Conservation (phyloP, 1,140 invertebrate species). For the Lepidostoma basale region DNA sequence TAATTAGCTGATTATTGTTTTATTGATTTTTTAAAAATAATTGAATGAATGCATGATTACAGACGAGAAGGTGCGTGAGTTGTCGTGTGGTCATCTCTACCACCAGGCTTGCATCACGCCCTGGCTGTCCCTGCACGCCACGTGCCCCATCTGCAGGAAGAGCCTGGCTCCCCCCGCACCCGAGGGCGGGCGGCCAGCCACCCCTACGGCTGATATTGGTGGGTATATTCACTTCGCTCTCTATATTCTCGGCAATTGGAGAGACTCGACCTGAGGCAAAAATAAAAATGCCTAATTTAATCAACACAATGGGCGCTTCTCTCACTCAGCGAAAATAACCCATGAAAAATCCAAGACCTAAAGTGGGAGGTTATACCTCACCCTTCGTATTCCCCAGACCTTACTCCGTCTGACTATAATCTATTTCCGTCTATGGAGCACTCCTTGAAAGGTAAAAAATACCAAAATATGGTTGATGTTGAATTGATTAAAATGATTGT, state of each 20-base stretch:
- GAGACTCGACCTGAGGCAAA: not conserved
- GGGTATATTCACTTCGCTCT: not conserved
- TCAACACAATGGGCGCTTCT: not conserved
- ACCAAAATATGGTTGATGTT: too few relatives aligned
- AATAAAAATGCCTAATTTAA: not conserved
- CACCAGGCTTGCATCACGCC: conserved; percentile 92
- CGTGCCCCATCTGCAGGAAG: conserved; percentile 93
- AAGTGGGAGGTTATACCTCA: too few relatives aligned
- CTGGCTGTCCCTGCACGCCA: conserved; percentile 95
- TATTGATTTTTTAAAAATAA: too few relatives aligned
- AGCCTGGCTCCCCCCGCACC: conserved; percentile 64
- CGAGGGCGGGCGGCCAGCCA: not conserved
- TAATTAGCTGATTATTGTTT: too few relatives aligned
- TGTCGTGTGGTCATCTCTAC: conserved; percentile 92
- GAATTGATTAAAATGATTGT: not conserved
- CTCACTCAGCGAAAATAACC: too few relatives aligned
- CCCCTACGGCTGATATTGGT: not conserved
- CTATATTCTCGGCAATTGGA: too few relatives aligned
- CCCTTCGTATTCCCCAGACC: not conserved
- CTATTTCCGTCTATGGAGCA: too few relatives aligned
- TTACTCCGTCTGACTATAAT: too few relatives aligned
- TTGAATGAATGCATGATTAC: conserved; percentile 35
- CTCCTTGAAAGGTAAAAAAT: too few relatives aligned
- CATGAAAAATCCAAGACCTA: too few relatives aligned
- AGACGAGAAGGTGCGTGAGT: conserved; percentile 82